A percentile compares a stretch with the other conserved stretches of the same genome.
These are phyloP conservation scores for Eulemur rufifrons DNA, from an alignment of 2,113 vertebrate species.

Conservation along the genomic window DNA sequence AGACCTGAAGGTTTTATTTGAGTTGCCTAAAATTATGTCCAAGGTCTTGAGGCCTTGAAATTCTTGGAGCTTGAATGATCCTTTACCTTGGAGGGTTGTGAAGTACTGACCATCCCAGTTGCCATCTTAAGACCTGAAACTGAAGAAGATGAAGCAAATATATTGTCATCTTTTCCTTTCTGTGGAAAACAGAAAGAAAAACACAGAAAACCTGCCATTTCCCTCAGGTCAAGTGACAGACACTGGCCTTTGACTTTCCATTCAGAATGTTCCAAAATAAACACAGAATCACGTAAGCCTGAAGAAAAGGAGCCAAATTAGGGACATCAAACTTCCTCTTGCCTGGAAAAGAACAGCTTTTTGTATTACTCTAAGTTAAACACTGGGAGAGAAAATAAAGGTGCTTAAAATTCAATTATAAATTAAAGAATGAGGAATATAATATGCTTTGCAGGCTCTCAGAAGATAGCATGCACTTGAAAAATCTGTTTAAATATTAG, in stretches of 20 bases:
- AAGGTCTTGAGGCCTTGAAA: background rate
- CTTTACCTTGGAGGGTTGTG: background rate
- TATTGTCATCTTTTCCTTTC: constrained; percentile 31
- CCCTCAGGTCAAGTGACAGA: constrained; percentile 57
- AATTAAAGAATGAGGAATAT: background rate
- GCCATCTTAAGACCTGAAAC: background rate
- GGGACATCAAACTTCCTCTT: background rate
- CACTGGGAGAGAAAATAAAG: constrained; percentile 15
- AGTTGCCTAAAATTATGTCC: background rate
- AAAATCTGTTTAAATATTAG: constrained; percentile 44
- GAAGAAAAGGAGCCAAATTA: constrained; percentile 18
- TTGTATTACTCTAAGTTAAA: background rate
- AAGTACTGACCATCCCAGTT: background rate
- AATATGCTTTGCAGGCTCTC: background rate
- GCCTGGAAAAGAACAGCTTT: background rate
- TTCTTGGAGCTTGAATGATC: background rate
- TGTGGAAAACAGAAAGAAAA: constrained; percentile 35
- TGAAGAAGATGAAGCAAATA: background rate
- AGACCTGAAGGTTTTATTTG: background rate
- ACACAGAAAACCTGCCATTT: background rate
- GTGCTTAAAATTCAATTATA: background rate
- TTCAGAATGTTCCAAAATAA: constrained; percentile 30
- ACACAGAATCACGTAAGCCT: background rate
- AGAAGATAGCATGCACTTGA: background rate
- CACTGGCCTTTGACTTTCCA: constrained; percentile 26